A percentile compares a stretch with the other conserved stretches of the same genome.
phyloP scores from a whole-genome alignment of 1,140 invertebrate species.

The Stegodyphus dumicola region DNA sequence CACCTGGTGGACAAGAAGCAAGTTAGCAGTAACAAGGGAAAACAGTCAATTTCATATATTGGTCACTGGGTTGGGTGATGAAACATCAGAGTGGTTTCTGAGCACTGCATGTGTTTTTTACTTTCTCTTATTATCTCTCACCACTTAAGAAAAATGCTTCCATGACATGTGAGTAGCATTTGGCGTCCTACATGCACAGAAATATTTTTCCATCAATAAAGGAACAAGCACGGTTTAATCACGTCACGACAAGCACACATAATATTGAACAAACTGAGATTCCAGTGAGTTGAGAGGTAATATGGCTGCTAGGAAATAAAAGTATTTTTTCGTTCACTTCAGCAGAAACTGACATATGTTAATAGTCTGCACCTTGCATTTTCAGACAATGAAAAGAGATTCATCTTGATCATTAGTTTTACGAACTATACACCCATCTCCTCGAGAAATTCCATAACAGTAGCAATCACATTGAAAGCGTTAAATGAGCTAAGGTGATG shows the following conservation, averaged over 20 bases:
- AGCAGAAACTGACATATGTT: too few relatives aligned
- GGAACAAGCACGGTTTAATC: not conserved
- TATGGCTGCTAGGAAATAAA: conserved; percentile 5
- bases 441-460: too few relatives aligned
- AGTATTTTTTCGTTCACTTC: not conserved
- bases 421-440: too few relatives aligned
- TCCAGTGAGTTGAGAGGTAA: conserved; percentile 17
- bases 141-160: conserved; percentile 29
- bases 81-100: not conserved
- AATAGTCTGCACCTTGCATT: too few relatives aligned
- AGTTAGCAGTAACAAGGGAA: conserved; percentile 29
- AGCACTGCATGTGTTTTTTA: conserved; percentile 34
- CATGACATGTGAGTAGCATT: not conserved
- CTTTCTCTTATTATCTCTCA: conserved; percentile 48
- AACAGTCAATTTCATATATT: not conserved
- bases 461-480: too few relatives aligned
- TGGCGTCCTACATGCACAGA: not conserved
- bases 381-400: too few relatives aligned
- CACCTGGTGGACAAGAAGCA: conserved; percentile 75
- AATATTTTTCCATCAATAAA: conserved; percentile 14
- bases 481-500: not conserved
- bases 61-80: not conserved
- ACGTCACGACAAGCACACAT: conserved; percentile 33
- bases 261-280: conserved; percentile 37
- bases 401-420: too few relatives aligned